These are phyloP conservation scores for Eulithis testata DNA, from an alignment of 2,888 invertebrate species.

Conservation along the genomic window DNA sequence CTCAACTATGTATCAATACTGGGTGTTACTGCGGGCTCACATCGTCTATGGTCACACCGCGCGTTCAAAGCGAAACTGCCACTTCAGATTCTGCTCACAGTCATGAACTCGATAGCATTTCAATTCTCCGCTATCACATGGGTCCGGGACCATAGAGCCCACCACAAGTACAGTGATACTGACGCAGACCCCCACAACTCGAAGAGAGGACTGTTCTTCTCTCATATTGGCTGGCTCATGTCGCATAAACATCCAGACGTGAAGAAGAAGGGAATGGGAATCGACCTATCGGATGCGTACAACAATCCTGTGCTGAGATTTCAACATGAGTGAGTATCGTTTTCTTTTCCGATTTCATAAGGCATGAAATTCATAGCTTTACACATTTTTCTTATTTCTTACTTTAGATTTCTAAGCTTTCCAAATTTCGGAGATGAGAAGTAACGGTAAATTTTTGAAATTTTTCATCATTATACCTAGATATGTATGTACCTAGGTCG, in stretches of 20 bases:
- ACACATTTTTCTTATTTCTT: no score
- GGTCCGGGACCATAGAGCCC: slow-evolving; percentile 70
- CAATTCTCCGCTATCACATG: slow-evolving; percentile 71
- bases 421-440: no score
- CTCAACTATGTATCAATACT: slow-evolving; percentile 21
- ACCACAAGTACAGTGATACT: slow-evolving; percentile 87
- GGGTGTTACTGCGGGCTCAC: slow-evolving; percentile 51
- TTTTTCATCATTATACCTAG: no score
- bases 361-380: no score
- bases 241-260: slow-evolving; percentile 91
- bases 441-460: no score
- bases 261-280: slow-evolving; percentile 86
- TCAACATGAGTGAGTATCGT: slow-evolving; percentile 85
- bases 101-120: slow-evolving; percentile 45
- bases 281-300: slow-evolving; percentile 89
- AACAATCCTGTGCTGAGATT: slow-evolving; percentile 88
- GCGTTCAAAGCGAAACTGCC: slow-evolving; percentile 51
- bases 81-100: slow-evolving; percentile 44
- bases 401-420: no score
- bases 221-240: slow-evolving; percentile 93
- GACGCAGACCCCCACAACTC: slow-evolving; percentile 92
- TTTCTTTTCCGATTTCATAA: background rate
- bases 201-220: slow-evolving; percentile 91
- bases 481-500: no score
- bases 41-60: slow-evolving; percentile 53